Conservation (phyloP, 2,797 vertebrate species). For the Gambelia wislizenii region DNA sequence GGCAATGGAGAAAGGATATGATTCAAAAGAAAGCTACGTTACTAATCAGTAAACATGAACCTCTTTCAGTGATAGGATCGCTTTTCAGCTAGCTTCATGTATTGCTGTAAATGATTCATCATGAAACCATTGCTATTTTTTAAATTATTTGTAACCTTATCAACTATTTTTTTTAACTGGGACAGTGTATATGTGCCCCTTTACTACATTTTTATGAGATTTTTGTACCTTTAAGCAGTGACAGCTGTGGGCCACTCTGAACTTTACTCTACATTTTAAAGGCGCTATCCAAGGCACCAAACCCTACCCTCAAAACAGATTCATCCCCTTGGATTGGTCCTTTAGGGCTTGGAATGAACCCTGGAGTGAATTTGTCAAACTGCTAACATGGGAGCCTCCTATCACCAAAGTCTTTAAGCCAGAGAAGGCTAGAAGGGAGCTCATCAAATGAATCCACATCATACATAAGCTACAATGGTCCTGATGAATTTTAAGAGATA, state of each 20-base stretch:
- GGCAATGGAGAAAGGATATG: constrained; percentile 2
- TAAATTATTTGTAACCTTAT: background rate
- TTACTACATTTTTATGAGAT: background rate
- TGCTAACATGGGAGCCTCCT: too few relatives aligned
- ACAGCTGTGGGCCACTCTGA: background rate
- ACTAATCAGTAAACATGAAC: constrained; percentile 11
- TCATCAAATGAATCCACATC: background rate
- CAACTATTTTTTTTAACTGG: background rate
- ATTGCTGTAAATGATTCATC: constrained; percentile 23
- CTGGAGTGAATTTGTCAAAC: too few relatives aligned
- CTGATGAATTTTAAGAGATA: background rate
- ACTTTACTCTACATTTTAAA: background rate
- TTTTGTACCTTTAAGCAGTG: background rate
- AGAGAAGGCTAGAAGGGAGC: background rate
- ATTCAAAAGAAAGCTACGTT: constrained; percentile 34
- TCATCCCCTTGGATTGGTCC: too few relatives aligned
- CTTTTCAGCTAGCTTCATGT: background rate
- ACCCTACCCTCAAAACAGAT: too few relatives aligned
- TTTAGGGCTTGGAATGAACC: too few relatives aligned
- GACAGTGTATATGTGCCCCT: background rate
- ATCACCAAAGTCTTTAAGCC: background rate
- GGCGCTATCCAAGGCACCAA: background rate
- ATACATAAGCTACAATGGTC: background rate
- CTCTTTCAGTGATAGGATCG: constrained; percentile 1
- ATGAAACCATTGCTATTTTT: background rate